phyloP scores from a whole-genome alignment of 2,113 vertebrate genomes.

The Bettongia penicillata region DNA sequence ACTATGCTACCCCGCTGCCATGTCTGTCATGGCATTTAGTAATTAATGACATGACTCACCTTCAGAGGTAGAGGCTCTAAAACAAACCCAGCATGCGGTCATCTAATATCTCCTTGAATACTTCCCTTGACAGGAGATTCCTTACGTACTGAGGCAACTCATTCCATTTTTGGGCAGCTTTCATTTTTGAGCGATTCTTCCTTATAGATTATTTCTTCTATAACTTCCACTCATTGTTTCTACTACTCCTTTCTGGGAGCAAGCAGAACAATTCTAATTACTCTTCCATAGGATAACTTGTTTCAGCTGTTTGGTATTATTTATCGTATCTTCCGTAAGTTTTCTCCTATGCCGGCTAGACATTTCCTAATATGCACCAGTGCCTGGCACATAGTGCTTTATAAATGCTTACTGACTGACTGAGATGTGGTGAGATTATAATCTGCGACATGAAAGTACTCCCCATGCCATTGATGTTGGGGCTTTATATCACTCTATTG shows the following conservation, averaged over 20 bases:
- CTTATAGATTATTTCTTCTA: not conserved
- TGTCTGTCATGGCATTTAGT: fast-evolving
- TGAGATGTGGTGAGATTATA: not conserved
- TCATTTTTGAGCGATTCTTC: not conserved
- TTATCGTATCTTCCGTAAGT: not conserved
- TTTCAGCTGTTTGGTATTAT: not conserved
- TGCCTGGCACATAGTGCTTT: not conserved
- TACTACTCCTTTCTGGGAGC: not conserved
- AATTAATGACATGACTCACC: fast-evolving
- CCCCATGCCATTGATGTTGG: not conserved
- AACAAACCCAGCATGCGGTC: not conserved
- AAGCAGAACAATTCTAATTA: not conserved
- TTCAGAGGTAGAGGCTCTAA: not conserved
- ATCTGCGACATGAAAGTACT: not conserved
- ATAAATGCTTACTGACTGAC: not conserved
- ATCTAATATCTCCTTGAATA: not conserved
- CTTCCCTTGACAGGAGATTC: not conserved
- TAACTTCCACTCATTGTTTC: not conserved
- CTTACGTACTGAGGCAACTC: not conserved
- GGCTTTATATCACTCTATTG: not conserved
- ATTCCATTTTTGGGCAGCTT: not conserved
- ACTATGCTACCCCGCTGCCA: not conserved
- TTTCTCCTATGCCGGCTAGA: not conserved
- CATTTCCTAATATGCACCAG: not conserved
- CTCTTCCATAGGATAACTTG: not conserved